phyloP scores from a whole-genome alignment of 2,888 invertebrate genomes.

The Dicyrtoma fusca region DNA sequence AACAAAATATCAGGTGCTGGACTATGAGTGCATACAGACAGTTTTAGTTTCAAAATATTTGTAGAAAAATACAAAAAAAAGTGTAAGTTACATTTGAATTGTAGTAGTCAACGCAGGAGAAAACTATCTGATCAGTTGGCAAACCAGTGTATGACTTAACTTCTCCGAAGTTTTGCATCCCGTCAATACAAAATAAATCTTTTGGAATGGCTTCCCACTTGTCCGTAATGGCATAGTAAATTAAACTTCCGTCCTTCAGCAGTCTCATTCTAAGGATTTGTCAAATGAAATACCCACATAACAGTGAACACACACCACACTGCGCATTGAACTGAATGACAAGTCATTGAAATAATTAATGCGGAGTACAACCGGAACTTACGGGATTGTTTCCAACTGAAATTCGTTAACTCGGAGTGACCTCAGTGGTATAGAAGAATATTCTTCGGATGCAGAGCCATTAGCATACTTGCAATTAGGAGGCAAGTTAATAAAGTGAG shows the following conservation, averaged over 20 bases:
- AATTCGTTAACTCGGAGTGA: constrained; percentile 20
- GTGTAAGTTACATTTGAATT: constrained; percentile 2
- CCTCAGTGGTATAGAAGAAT: constrained; percentile 12
- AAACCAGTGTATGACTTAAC: constrained; percentile 22
- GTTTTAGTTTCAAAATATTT: too few species aligned
- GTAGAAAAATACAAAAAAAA: too few species aligned
- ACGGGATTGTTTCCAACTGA: constrained; percentile 27
- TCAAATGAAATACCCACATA: not conserved
- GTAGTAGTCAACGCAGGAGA: constrained; percentile 26
- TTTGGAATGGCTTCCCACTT: constrained; percentile 27
- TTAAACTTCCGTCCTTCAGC: constrained; percentile 27
- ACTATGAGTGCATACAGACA: too few species aligned
- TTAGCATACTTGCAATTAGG: constrained; percentile 26
- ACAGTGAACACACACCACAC: not conserved
- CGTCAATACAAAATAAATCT: constrained; percentile 30
- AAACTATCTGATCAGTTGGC: constrained; percentile 11
- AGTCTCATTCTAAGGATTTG: constrained; percentile 18
- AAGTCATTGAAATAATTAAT: not conserved
- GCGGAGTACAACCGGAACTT: not conserved
- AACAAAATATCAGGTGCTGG: too few species aligned
- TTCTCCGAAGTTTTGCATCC: constrained; percentile 32
- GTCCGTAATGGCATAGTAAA: constrained; percentile 16
- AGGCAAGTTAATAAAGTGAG: constrained; percentile 22
- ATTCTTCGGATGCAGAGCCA: constrained; percentile 25
- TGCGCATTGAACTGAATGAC: too few species aligned